phyloP scores from a whole-genome alignment of 2,888 invertebrate genomes.

The Lepidochitona cinerea region DNA sequence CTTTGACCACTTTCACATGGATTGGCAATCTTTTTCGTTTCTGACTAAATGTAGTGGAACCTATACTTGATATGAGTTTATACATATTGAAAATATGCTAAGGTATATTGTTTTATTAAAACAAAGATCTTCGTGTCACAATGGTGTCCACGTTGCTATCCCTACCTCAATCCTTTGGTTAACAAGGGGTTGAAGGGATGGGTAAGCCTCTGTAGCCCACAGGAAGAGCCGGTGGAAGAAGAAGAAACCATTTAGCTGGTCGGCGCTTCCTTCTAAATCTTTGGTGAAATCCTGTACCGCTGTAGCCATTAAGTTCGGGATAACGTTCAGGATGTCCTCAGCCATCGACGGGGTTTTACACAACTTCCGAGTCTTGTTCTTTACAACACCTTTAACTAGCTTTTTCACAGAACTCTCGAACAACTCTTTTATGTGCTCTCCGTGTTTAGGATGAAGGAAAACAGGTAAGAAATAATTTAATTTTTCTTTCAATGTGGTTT shows the following conservation, averaged over 20 bases:
- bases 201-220: slow-evolving; percentile 23
- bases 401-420: background rate
- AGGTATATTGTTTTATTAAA: too few species aligned
- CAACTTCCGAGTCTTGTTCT: background rate
- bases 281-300: slow-evolving; percentile 20
- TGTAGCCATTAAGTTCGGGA: slow-evolving; percentile 23
- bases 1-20: too few species aligned
- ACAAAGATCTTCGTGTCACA: too few species aligned
- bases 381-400: background rate
- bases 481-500: background rate
- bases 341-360: background rate
- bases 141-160: too few species aligned
- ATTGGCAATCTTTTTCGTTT: too few species aligned
- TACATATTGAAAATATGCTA: too few species aligned
- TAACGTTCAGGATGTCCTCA: background rate
- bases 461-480: background rate
- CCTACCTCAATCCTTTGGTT: slow-evolving; percentile 17
- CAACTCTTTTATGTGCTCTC: background rate
- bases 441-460: background rate
- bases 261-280: slow-evolving; percentile 17
- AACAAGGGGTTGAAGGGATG: slow-evolving; percentile 11
- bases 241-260: slow-evolving; percentile 19
- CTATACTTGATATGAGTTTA: too few species aligned
- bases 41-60: too few species aligned
- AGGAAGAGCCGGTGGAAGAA: slow-evolving; percentile 24